Percentiles rank a stretch among this genome's conserved stretches.
phyloP scores from a whole-genome alignment of 2,888 invertebrate genomes.

The Lypha dubia region DNA sequence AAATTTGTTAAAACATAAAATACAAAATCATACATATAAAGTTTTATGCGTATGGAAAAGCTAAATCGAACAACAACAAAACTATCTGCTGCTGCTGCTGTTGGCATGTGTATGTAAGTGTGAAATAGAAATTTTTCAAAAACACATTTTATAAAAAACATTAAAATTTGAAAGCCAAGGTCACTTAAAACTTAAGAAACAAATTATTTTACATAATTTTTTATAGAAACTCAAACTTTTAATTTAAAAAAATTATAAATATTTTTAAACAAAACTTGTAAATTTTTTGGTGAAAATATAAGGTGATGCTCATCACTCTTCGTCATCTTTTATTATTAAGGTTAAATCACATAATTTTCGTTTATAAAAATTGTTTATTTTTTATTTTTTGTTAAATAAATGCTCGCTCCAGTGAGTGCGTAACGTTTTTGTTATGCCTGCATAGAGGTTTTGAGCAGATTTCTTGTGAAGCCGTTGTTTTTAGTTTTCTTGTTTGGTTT shows the following conservation, averaged over 20 bases:
- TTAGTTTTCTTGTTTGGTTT: constrained; percentile 38
- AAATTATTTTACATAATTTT: neutral
- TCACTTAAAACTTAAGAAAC: neutral
- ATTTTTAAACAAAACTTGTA: neutral
- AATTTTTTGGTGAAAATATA: neutral
- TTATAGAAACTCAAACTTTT: neutral
- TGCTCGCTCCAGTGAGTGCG: constrained; percentile 49
- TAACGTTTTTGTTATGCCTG: constrained; percentile 46
- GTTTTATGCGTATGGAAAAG: constrained; percentile 49
- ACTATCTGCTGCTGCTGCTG: too few species aligned
- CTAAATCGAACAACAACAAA: neutral
- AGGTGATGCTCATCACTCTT: constrained; percentile 2
- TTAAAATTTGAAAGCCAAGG: constrained; percentile 71
- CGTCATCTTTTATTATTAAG: constrained; percentile 51
- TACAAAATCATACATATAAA: constrained; percentile 57
- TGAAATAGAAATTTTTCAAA: constrained; percentile 49
- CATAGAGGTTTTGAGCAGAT: constrained; percentile 5
- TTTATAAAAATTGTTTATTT: constrained; percentile 21
- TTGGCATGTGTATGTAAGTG: neutral
- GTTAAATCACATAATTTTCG: constrained; percentile 30
- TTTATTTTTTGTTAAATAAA: constrained; percentile 35
- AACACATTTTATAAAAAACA: constrained; percentile 60
- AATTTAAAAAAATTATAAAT: neutral
- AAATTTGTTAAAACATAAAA: constrained; percentile 68
- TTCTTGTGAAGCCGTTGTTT: constrained; percentile 55